Evolutionary conservation across 1,140 invertebrate species (phyloP), one percentile per base, ranked within the genome.

Genomic region (Pseudomyrmex concolor): DNA sequence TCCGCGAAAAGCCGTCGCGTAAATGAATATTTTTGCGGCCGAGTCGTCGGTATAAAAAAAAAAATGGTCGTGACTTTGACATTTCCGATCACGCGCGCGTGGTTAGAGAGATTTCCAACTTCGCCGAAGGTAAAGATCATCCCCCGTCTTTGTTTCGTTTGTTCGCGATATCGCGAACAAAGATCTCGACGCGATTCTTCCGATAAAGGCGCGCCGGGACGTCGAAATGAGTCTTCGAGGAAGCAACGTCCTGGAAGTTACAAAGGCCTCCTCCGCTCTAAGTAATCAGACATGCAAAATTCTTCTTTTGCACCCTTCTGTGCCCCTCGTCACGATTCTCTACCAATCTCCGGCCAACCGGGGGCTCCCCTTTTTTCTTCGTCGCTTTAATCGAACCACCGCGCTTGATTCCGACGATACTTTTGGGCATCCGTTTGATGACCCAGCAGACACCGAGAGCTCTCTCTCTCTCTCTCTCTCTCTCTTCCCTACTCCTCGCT

Each of bases 281-380:
- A 89, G 87, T 89, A 89, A 89, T 89, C 87, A 89, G 87, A 89
- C 86, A 89, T 89, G 87, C 87, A 89, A 89, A 89, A 89, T 88
- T 85, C 86, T 89, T 64, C 87, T 89, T 89, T 89, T 89, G 76
- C 84, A 12, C 78, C 74, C 62, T 63, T 66, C 76, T 81, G 9
- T 48, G 48, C 34, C 57, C 59, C 70, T 85, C 73, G 25, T 74
- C 22, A 73, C 45, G 51, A 17, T 43, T 34, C 70, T 70, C 54
- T n/a, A 15, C 43, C 5, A 13, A 13, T 12, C 13, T 57, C 64
- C 5, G 7, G n/a, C 25, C 51, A 50, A 76, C 43, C 12, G 15
- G 43, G 43, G 57, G 50, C 19, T 34, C 25, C 12, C 34, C 10
- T 19, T 48, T 70, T 25, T 54, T n/a, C 25, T 43, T 55, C 19